Percentiles rank a stretch among this genome's conserved stretches.
phyloP scores from a whole-genome alignment of 2,888 invertebrate genomes.

The Sesamia inferens region DNA sequence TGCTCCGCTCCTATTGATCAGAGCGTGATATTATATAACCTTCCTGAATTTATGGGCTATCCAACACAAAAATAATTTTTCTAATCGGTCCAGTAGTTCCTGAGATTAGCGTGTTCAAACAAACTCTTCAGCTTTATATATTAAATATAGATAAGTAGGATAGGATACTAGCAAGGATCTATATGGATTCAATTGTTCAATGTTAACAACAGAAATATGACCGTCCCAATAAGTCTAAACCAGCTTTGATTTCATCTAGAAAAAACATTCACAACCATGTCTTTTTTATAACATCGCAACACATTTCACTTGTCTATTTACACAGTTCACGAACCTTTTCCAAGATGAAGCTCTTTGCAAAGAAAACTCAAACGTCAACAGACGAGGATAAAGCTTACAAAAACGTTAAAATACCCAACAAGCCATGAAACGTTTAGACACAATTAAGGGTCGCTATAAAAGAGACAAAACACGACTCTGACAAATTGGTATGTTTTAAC shows the following conservation, averaged over 20 bases:
- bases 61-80: no score
- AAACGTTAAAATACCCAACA: slow-evolving; percentile 42
- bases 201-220: no score
- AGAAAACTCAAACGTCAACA: slow-evolving; percentile 40
- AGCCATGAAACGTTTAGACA: slow-evolving; percentile 60
- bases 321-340: slow-evolving; percentile 5
- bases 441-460: slow-evolving; percentile 55
- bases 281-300: not conserved
- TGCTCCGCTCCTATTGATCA: no score
- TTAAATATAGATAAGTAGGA: no score
- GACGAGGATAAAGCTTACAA: slow-evolving; percentile 27
- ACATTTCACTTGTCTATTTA: slow-evolving; percentile 2
- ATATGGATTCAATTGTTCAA: not conserved
- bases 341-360: not conserved
- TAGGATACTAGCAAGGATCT: no score
- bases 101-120: no score
- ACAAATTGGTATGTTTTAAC: slow-evolving; percentile 58
- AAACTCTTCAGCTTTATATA: no score
- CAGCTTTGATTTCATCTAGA: no score
- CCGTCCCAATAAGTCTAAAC: no score
- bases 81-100: no score
- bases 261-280: not conserved
- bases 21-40: no score
- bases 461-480: slow-evolving; percentile 50
- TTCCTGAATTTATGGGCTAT: no score